Base-by-base conservation (phyloP, 2,113 vertebrate species). In the Hippocampus mohnikei region DNA sequence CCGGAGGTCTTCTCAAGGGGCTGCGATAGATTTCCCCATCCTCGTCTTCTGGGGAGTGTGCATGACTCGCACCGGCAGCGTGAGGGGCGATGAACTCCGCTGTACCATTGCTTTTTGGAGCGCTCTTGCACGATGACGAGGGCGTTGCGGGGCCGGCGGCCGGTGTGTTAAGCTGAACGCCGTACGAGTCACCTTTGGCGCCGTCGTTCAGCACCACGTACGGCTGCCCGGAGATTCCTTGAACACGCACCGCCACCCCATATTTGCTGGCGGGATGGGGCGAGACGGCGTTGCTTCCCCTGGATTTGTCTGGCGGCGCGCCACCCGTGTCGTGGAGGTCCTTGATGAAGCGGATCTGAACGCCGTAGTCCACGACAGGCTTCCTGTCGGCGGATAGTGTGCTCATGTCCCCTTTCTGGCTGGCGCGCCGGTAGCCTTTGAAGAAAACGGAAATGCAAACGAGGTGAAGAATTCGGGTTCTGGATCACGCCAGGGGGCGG, bases 291-390 rank as follows among this genome's bases (percentile, higher is more conserved):
- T 77, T 90, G 53, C 21, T 70, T 11, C 56, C 81, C 60, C 46
- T 89, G 78, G 77, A 73, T 69, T 85, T 91, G 20, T 92, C 90
- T 0, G 77, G 52, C 18, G 85, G 85, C 9, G 81, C 83, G 23
- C 92, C 25, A 44, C 84, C 80, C 0, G 91, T 90, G 41, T 94
- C 94, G 8, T 90, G 88, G 64, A 96, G 87, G 84, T 97, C 94
- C 21, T 94, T 95, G 81, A 98, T 98, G 90, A 98, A 98, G 76
- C 96, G 94, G 80, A 98, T 98, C 88, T 98, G 96, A 63, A 98
- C 95, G 0, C 96, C 96, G 1, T 97, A 95, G 79, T 97, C 96
- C 79, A 97, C 85, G 0, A 90, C 94, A 8, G 70, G 87, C 82
- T 92, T 94, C 83, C 91, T 91, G 80, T 96, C 95, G 0, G 85